These are phyloP conservation scores for Apamea monoglypha DNA, from an alignment of 2,888 invertebrate genomes.

Conservation along the genomic window DNA sequence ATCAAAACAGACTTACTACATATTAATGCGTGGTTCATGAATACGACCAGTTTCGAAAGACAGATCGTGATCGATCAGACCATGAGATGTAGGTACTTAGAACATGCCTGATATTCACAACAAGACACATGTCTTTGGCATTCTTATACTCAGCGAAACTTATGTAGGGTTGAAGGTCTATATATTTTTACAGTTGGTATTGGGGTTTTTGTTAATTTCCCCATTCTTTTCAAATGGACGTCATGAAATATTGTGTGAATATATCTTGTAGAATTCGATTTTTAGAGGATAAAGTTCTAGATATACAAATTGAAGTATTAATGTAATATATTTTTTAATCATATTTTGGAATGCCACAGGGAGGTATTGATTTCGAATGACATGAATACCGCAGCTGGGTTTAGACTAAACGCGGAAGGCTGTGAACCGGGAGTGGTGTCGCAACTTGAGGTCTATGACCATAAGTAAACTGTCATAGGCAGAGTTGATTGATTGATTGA, in stretches of 20 bases:
- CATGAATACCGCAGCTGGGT: background rate
- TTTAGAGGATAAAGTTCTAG: background rate
- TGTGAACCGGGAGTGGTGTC: constrained; percentile 6
- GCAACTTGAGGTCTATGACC: constrained; percentile 38
- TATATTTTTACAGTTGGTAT: background rate
- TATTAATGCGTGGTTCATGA: constrained; percentile 51
- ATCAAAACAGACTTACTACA: constrained; percentile 34
- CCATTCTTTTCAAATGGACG: background rate
- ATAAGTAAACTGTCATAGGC: constrained; percentile 22
- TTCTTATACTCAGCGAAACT: constrained; percentile 36
- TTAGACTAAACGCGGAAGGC: constrained; percentile 9
- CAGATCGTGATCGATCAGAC: constrained; percentile 72
- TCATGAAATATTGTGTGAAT: background rate
- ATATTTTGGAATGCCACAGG: background rate
- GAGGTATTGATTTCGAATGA: constrained; percentile 5
- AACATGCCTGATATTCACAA: constrained; percentile 43
- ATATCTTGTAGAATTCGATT: background rate
- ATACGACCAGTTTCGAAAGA: constrained; percentile 69
- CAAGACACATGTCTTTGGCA: constrained; percentile 46
- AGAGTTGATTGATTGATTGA: constrained; percentile 41
- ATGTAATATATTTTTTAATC: background rate
- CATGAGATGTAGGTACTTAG: constrained; percentile 64
- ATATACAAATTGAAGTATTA: background rate
- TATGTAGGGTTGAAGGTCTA: constrained; percentile 21
- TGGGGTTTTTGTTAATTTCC: background rate